These are phyloP conservation scores for Mycalesis mineus DNA, from an alignment of 2,888 invertebrate genomes.

Conservation along the genomic window DNA sequence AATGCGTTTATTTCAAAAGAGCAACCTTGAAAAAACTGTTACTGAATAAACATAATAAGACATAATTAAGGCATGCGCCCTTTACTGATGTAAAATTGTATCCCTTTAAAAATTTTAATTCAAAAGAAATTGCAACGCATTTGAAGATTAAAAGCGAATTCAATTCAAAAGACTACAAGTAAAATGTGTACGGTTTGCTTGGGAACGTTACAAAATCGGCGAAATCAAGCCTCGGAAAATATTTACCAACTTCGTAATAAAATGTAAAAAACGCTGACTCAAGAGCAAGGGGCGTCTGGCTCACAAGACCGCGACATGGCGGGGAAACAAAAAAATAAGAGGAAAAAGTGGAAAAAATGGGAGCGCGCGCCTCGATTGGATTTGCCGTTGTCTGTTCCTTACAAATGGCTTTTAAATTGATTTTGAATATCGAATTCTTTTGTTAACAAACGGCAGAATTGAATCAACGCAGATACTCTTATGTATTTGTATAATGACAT, in stretches of 20 bases:
- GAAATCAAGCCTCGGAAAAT: constrained; percentile 65
- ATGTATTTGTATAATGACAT: constrained; percentile 8
- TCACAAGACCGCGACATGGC: constrained; percentile 72
- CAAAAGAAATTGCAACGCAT: constrained; percentile 12
- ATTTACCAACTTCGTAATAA: constrained; percentile 74
- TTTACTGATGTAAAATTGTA: neutral
- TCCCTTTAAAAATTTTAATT: constrained; percentile 4
- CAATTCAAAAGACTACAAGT: constrained; percentile 22
- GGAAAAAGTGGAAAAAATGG: constrained; percentile 58
- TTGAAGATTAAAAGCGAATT: constrained; percentile 18
- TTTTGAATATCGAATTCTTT: constrained; percentile 64
- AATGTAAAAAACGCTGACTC: constrained; percentile 72
- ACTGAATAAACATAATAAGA: neutral
- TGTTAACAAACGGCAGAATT: constrained; percentile 47
- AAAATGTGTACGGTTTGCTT: constrained; percentile 33
- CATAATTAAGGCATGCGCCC: constrained; percentile 4
- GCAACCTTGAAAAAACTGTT: neutral
- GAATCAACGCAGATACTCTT: constrained; percentile 17
- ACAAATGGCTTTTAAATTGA: constrained; percentile 75
- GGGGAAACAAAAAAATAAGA: constrained; percentile 59
- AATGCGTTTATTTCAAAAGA: neutral
- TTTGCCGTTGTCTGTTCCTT: constrained; percentile 74
- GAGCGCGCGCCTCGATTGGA: constrained; percentile 68
- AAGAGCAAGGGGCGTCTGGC: constrained; percentile 74
- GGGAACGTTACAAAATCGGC: constrained; percentile 50